A percentile compares a stretch with the other conserved stretches of the same genome.
Conservation (phyloP, 2,888 invertebrate species). For the Plagiodera versicolora region DNA sequence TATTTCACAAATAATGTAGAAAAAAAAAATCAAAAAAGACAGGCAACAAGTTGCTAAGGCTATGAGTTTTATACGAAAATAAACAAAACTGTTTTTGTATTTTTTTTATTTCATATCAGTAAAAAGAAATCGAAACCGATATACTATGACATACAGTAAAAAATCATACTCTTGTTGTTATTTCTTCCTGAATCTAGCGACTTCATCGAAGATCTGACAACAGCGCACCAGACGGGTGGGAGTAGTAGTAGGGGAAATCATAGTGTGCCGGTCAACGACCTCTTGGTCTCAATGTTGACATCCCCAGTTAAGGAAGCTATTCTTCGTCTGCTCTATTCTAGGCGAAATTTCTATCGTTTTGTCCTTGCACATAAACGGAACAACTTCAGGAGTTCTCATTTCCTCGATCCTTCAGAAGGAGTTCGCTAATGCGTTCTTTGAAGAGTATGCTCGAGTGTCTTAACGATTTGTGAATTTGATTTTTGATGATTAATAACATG, state of each 20-base stretch:
- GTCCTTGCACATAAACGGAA: slow-evolving; percentile 9
- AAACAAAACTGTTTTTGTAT: too few relatives aligned
- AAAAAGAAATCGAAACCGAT: too few relatives aligned
- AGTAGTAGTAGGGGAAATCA: slow-evolving; percentile 46
- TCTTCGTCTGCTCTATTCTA: slow-evolving; percentile 9
- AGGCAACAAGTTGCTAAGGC: too few relatives aligned
- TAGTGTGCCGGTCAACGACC: slow-evolving; percentile 53
- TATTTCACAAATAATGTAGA: too few relatives aligned
- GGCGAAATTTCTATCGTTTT: slow-evolving; percentile 12
- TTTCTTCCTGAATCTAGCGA: background rate
- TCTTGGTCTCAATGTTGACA: slow-evolving; percentile 52
- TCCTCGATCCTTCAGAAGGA: slow-evolving; percentile 2
- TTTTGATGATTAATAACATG: too few relatives aligned
- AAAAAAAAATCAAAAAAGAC: too few relatives aligned
- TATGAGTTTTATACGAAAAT: too few relatives aligned
- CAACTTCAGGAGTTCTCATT: background rate
- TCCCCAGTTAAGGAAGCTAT: slow-evolving; percentile 43
- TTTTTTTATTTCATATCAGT: too few relatives aligned
- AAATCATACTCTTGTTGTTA: too few relatives aligned
- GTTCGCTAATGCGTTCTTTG: background rate
- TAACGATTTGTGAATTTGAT: too few relatives aligned
- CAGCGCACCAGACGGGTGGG: slow-evolving; percentile 38
- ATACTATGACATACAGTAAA: too few relatives aligned
- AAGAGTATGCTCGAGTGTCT: too few relatives aligned
- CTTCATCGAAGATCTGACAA: slow-evolving; percentile 14